Conservation (phyloP, 1,140 invertebrate species). For the Druon quercuslanigerum region DNA sequence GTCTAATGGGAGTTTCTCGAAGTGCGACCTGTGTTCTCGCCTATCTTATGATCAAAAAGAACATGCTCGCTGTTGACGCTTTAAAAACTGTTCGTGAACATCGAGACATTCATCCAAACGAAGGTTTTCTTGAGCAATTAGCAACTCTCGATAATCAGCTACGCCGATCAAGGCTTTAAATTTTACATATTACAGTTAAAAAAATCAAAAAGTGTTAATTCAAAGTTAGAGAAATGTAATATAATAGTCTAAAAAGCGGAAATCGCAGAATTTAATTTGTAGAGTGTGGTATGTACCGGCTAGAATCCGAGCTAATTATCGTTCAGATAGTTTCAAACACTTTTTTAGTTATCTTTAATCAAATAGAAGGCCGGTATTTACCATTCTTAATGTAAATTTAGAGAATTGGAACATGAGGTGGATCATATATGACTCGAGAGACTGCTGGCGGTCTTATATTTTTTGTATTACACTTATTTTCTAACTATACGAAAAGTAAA, state of each 20-base stretch:
- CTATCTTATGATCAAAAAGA: constrained; percentile 88
- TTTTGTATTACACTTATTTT: too few species aligned
- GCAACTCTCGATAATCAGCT: constrained; percentile 83
- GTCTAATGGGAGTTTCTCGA: constrained; percentile 87
- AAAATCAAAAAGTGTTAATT: too few species aligned
- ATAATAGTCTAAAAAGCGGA: constrained; percentile 3
- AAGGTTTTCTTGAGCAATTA: constrained; percentile 87
- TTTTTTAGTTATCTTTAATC: neutral
- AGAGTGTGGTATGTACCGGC: neutral
- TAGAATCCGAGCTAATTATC: neutral
- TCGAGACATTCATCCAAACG: constrained; percentile 85
- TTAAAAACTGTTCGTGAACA: constrained; percentile 81
- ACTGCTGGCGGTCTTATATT: neutral
- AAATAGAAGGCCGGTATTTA: neutral
- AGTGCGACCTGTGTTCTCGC: constrained; percentile 88
- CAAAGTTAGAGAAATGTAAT: neutral
- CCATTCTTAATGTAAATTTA: neutral
- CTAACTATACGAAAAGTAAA: too few species aligned
- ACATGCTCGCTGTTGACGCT: constrained; percentile 86
- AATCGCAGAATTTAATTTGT: neutral
- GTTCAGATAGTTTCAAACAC: neutral
- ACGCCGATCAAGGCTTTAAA: constrained; percentile 57
- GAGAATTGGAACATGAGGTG: neutral
- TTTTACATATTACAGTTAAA: neutral
- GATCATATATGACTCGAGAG: neutral